Conservation (phyloP, 2,888 invertebrate species). For the Hypena proboscidalis region DNA sequence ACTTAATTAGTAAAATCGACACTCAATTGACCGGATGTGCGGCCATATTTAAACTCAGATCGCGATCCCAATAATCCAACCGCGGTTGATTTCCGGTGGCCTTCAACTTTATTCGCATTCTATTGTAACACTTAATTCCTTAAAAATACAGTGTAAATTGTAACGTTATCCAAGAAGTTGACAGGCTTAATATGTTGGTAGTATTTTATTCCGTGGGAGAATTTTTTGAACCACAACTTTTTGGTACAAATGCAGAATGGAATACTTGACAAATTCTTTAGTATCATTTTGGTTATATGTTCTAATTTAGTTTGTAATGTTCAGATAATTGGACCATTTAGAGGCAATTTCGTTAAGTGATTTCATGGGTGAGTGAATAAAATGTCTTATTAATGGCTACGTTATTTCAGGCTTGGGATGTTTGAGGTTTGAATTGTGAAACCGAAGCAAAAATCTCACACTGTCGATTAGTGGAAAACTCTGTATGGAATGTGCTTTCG, state of each 20-base stretch:
- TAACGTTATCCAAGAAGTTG: conserved; percentile 28
- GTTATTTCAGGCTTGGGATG: background rate
- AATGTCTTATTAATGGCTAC: conserved; percentile 28
- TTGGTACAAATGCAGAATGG: conserved; percentile 21
- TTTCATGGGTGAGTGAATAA: conserved; percentile 42
- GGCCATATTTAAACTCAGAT: conserved; percentile 72
- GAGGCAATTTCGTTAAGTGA: conserved; percentile 31
- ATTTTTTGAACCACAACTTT: conserved; percentile 56
- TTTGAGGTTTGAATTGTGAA: background rate
- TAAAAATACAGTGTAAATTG: conserved; percentile 43
- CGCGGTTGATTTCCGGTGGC: conserved; percentile 53
- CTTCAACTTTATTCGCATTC: conserved; percentile 31
- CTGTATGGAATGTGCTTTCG: background rate
- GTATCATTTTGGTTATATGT: conserved; percentile 23
- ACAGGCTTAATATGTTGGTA: conserved; percentile 26
- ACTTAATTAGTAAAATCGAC: conserved; percentile 50
- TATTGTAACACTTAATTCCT: conserved; percentile 26
- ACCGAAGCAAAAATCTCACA: no score
- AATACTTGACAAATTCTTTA: conserved; percentile 31
- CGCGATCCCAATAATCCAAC: conserved; percentile 75
- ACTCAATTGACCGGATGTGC: conserved; percentile 58
- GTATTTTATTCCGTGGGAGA: conserved; percentile 65
- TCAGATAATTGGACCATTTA: conserved; percentile 29
- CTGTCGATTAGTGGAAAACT: no score
- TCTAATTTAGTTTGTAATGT: conserved; percentile 26